These are phyloP conservation scores for Periophthalmus magnuspinnatus DNA, from an alignment of 2,797 vertebrate genomes.

Conservation along the genomic window DNA sequence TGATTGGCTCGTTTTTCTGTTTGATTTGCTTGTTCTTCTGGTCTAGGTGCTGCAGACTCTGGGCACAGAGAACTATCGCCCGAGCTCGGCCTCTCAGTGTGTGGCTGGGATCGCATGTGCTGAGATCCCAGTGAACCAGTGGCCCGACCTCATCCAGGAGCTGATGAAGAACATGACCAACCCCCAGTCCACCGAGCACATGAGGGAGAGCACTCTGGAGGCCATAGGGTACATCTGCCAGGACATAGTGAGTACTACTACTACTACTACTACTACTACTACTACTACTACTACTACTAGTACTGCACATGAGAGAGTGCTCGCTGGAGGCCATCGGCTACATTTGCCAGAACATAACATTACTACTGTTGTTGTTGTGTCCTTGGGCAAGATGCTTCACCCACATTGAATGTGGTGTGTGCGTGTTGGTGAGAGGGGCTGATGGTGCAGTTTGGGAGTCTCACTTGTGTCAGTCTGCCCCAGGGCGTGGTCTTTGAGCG, in stretches of 20 bases:
- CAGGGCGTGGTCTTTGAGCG: too few relatives aligned
- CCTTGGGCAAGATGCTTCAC: too few relatives aligned
- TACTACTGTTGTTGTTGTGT: too few relatives aligned
- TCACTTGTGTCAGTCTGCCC: too few relatives aligned
- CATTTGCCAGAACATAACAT: too few relatives aligned
- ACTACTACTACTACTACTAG: neutral
- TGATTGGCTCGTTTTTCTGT: too few relatives aligned
- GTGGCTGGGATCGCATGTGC: slow-evolving; percentile 98
- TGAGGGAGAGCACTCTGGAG: slow-evolving; percentile 98
- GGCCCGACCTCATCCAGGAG: slow-evolving; percentile 96
- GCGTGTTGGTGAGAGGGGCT: slow-evolving; percentile 67
- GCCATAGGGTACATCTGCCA: slow-evolving; percentile 99
- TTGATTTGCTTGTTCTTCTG: too few relatives aligned
- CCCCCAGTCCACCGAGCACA: slow-evolving; percentile 94
- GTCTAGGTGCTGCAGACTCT: slow-evolving; percentile 90
- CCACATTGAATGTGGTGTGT: neutral
- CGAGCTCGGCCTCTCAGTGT: slow-evolving; percentile 97
- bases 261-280: slow-evolving; percentile 10
- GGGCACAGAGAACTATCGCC: slow-evolving; percentile 95
- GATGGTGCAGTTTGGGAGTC: too few relatives aligned
- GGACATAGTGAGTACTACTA: slow-evolving; percentile 88
- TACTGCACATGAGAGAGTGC: neutral
- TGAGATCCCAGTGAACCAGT: slow-evolving; percentile 94
- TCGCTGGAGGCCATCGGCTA: neutral
- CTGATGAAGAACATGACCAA: slow-evolving; percentile 94